Evolutionary conservation across 2,113 vertebrate species (phyloP).

Genomic region (Grus americana): DNA sequence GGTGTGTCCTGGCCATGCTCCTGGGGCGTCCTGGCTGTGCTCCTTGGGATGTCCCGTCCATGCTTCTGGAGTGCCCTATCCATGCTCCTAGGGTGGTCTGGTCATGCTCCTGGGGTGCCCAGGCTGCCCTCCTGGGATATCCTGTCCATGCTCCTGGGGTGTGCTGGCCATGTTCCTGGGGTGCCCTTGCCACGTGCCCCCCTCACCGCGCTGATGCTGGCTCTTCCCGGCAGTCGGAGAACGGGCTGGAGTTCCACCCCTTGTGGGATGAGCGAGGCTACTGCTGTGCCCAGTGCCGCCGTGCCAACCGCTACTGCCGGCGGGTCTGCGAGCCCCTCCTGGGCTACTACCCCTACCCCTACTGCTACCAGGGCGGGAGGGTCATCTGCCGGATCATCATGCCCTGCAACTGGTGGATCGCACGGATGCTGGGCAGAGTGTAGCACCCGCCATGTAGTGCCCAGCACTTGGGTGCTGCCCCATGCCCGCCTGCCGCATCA

Average conservation of each 20-base stretch:
- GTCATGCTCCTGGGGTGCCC: neutral
- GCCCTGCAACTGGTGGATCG: conserved; percentile 99
- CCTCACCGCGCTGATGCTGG: fast-evolving
- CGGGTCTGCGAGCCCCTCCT: conserved; percentile 89
- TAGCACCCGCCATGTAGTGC: conserved; percentile 31
- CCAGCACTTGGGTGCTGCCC: neutral
- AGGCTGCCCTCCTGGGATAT: neutral
- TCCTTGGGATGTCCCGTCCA: neutral
- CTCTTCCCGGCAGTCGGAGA: conserved; percentile 81
- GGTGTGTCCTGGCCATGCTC: neutral
- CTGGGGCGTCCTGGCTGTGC: neutral
- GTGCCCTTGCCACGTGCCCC: fast-evolving
- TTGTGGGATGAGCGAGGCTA: conserved; percentile 88
- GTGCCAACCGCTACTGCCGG: conserved; percentile 88
- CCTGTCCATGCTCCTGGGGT: too few relatives aligned
- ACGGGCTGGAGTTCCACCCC: conserved; percentile 89
- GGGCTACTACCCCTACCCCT: conserved; percentile 92
- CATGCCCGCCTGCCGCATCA: fast-evolving
- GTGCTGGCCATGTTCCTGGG: fast-evolving
- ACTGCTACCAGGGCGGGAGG: conserved; percentile 93
- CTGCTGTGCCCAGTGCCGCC: conserved; percentile 91
- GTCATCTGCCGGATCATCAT: conserved; percentile 95
- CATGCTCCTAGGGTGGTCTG: fast-evolving
- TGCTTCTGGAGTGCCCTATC: neutral
- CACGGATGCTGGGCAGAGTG: conserved; percentile 91